Percentiles rank a stretch among this genome's conserved stretches.
phyloP scores from a whole-genome alignment of 2,797 vertebrate genomes.

The Anas capensis region DNA sequence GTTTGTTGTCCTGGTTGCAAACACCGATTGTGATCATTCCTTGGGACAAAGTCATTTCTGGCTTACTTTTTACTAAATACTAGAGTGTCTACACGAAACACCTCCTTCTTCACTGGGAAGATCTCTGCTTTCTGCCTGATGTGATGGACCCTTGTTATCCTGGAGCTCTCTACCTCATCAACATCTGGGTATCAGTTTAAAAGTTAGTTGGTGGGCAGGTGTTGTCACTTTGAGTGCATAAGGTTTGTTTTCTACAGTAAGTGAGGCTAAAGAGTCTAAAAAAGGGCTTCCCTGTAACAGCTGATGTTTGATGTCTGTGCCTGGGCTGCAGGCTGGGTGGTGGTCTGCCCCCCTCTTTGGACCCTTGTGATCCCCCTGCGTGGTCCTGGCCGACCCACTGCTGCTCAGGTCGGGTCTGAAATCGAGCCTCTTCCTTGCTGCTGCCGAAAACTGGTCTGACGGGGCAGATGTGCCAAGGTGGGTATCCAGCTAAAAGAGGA shows the following conservation, averaged over 20 bases:
- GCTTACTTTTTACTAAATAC: neutral
- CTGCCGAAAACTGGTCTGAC: constrained; percentile 34
- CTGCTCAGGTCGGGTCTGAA: neutral
- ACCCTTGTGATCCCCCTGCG: rapidly evolving
- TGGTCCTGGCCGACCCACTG: neutral
- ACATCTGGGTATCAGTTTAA: too few relatives aligned
- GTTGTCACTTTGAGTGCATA: rapidly evolving
- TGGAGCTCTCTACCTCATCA: rapidly evolving
- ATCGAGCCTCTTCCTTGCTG: neutral
- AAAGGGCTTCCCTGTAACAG: neutral
- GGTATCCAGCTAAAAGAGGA: neutral
- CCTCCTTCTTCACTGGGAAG: neutral
- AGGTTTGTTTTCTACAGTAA: neutral
- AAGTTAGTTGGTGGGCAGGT: neutral
- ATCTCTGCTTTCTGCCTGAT: neutral
- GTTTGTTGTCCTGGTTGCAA: neutral
- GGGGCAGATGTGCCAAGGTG: neutral
- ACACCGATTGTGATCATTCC: neutral
- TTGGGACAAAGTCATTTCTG: neutral
- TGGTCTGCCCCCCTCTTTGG: neutral
- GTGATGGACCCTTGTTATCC: neutral
- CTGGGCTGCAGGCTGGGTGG: neutral
- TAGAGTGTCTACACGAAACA: neutral
- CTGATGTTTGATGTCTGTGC: rapidly evolving
- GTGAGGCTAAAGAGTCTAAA: neutral